Evolutionary conservation across 1,140 invertebrate species (phyloP), one percentile per base, ranked within the genome.

Genomic region (Pinna nobilis): DNA sequence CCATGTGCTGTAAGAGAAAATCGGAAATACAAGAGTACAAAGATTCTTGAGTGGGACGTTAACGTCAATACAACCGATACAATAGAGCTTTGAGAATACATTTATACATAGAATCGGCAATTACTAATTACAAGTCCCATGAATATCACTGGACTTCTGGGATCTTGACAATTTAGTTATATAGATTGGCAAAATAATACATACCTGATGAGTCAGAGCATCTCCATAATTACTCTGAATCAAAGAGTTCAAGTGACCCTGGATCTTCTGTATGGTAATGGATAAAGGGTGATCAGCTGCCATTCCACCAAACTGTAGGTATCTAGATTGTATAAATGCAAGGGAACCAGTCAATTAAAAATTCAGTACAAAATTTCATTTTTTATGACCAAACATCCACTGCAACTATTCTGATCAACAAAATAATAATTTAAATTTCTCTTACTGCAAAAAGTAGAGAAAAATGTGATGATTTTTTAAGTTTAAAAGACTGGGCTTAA

Each of bases 1-100:
- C 92, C 7, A 95, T 92, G 89, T 94, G 93, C 92, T 94, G 85
- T n/a, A 88, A 87, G 60, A 23, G 61, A 35, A 47, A 66, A 13
- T 18, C n/a, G n/a, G n/a, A n/a, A n/a, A n/a, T n/a, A n/a, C n/a
- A n/a, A n/a, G n/a, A n/a, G n/a, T n/a, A n/a, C n/a, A n/a, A n/a
- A n/a, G n/a, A n/a, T n/a, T n/a, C n/a, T n/a, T n/a, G n/a, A n/a
- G n/a, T n/a, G n/a, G n/a, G n/a, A n/a, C n/a, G n/a, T n/a, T n/a
- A n/a, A n/a, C n/a, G n/a, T n/a, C n/a, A n/a, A n/a, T n/a, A n/a
- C n/a, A n/a, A n/a, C n/a, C n/a, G n/a, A n/a, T n/a, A n/a, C n/a
- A n/a, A n/a, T n/a, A n/a, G n/a, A n/a, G n/a, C n/a, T n/a, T n/a
- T n/a, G n/a, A n/a, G n/a, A n/a, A n/a, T n/a, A n/a, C n/a, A n/a